Evolutionary conservation across 2,797 vertebrate genomes (phyloP).

Genomic region (Threskiornis aethiopicus): DNA sequence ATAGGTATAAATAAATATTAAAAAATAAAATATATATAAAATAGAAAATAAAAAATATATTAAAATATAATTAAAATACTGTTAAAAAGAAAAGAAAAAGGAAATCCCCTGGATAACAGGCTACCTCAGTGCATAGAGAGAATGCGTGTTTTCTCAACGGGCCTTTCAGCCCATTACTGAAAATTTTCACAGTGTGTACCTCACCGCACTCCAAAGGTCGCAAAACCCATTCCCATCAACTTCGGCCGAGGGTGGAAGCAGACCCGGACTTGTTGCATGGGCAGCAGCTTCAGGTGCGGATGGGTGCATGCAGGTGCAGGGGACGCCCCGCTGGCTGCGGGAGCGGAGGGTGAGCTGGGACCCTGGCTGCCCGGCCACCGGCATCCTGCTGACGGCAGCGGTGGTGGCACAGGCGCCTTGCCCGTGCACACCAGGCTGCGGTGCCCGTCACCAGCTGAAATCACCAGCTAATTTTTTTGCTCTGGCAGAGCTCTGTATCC

Average conservation of each 20-base stretch:
- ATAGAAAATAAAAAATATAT: neutral
- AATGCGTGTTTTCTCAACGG: neutral
- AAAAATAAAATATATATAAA: neutral
- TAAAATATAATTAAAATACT: neutral
- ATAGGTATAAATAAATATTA: neutral
- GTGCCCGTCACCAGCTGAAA: neutral
- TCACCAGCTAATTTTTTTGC: neutral
- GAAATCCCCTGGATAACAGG: neutral
- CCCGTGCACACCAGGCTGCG: fast-evolving
- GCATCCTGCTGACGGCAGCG: neutral
- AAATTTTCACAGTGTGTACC: fast-evolving
- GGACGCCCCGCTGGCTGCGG: fast-evolving
- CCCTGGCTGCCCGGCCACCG: fast-evolving
- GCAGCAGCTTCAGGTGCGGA: neutral
- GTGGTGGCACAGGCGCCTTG: no score
- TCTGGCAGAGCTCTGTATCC: neutral
- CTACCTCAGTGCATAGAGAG: neutral
- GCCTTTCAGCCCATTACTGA: neutral
- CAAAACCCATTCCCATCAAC: neutral
- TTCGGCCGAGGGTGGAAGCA: fast-evolving
- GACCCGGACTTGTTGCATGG: neutral
- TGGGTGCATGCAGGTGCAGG: fast-evolving
- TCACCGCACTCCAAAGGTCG: fast-evolving
- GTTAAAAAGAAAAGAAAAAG: neutral
- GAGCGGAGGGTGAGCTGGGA: neutral